Base-by-base conservation (phyloP, 2,888 invertebrate genomes). In the Anarsia innoxiella region DNA sequence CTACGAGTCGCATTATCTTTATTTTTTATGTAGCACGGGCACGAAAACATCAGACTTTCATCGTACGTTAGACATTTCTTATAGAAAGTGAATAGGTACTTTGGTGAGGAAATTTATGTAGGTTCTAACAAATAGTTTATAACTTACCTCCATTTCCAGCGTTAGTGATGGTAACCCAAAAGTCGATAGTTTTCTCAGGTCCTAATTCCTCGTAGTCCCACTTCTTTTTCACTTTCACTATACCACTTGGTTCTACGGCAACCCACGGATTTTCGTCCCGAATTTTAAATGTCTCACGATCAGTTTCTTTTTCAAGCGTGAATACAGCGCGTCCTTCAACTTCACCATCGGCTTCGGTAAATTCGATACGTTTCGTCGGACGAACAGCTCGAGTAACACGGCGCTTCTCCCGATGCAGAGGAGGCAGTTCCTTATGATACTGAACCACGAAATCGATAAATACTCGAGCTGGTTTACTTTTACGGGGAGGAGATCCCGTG, bases 131-230 rank as follows among this genome's bases (percentile, higher is more conserved):
- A 25, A 25, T 19, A 6, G 4, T 25, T 19, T 19, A 19, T 25
- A n/a, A 87, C 91, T 90, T 69, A 94, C 94, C 93, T 87, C 93
- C 92, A 73, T 92, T 92, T 85, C 94, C 94, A 47, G 93, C 89
- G 74, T 96, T 96, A 40, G 93, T 94, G 59, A 96, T 96, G 37
- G 94, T 95, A 36, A 96, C 96, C 96, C 96, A 96, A 75, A 96
- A 96, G 77, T 96, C 96, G 62, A 96, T 96, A 9, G 95, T 96
- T 74, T 96, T 96, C 82, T 96, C 96, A 1, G 95, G 94, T 14
- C 96, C 96, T 31, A 96, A 79, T 66, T 96, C 96, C 68, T 96
- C 96, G 76, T 95, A 96, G 88, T 96, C 96, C 96, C 96, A 96
- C 90, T 95, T 95, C 90, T 95, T 94, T 82, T 95, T 95, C 48